Conservation (phyloP, 2,888 invertebrate species). For the Acleris literana region DNA sequence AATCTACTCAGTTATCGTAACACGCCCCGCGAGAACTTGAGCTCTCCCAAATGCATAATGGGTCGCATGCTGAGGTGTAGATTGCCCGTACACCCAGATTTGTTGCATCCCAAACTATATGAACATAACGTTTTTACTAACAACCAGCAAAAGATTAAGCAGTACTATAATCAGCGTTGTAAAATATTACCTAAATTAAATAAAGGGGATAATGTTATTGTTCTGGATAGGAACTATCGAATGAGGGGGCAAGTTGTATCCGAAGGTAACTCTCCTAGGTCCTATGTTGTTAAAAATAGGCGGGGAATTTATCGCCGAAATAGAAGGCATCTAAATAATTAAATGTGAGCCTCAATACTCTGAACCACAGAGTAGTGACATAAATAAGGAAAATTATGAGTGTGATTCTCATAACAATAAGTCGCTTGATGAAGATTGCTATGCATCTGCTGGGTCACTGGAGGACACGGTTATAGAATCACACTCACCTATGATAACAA, state of each 20-base stretch:
- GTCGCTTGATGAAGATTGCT: too few species aligned
- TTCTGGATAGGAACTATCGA: background rate
- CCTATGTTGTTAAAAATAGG: background rate
- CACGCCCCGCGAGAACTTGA: too few species aligned
- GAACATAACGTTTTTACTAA: background rate
- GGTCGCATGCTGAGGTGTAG: too few species aligned
- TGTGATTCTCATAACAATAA: background rate
- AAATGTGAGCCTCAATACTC: slow-evolving; percentile 1
- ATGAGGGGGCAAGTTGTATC: slow-evolving; percentile 1
- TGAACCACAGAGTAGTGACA: background rate
- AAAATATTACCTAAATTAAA: slow-evolving; percentile 6
- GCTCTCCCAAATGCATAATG: too few species aligned
- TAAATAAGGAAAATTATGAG: background rate
- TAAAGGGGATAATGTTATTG: slow-evolving; percentile 5
- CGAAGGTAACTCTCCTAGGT: background rate
- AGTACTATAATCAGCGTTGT: slow-evolving; percentile 1
- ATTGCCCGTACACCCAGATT: too few species aligned
- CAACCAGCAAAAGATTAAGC: slow-evolving; percentile 7
- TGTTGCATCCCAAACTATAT: background rate
- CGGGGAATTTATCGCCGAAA: slow-evolving; percentile 4
- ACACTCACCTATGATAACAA: too few species aligned
- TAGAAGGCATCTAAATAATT: slow-evolving; percentile 1
- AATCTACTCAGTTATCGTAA: background rate
- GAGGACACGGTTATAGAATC: too few species aligned
- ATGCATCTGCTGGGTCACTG: too few species aligned